Evolutionary conservation across 2,797 vertebrate species (phyloP), one percentile per base, ranked within the genome.

Genomic region (Potorous gilbertii): DNA sequence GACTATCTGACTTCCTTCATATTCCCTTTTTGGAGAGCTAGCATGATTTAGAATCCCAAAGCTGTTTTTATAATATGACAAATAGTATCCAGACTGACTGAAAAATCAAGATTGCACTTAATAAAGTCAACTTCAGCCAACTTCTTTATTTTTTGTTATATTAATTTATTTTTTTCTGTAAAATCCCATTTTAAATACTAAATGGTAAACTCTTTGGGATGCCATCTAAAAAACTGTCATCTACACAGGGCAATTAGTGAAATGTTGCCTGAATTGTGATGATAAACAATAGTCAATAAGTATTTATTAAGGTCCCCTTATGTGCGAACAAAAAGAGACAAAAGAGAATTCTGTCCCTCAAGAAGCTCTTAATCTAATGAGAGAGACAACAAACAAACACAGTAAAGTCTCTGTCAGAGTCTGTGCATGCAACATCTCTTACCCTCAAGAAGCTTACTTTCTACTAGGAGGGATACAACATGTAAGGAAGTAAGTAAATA

Each of bases 51-150:
- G 55, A 66, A n/a, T 40, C 54, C 34, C 62, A 92, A 93, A 21
- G 55, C 31, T n/a, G 90, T 92, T 31, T 56, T 95, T n/a, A 55
- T 12, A 90, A 95, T 91, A 89, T 94, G 55, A 91, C 13, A 52
- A 34, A 74, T 21, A 92, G 56, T 54, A 95, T 54, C 34, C 91
- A 89, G 56, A 95, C 34, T 81, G 94, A 91, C 50, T 93, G 54
- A 55, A 95, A 95, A 29, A 56, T 66, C 66, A 96, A 94, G 55
- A 55, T 81, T 90, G 93, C 74, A 94, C 56, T 62, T 93, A 91
- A 94, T 89, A 92, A 96, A 92, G 10, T 55, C 92, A 56, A 91
- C 93, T 87, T 59, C 90, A 96, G 18, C n/a, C 93, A 91, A 66
- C 56, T 81, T 52, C 96, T 93, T 92, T 59, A 92, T 31, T 56